phyloP scores from a whole-genome alignment of 2,113 vertebrate genomes.

The Hippoglossus stenolepis region DNA sequence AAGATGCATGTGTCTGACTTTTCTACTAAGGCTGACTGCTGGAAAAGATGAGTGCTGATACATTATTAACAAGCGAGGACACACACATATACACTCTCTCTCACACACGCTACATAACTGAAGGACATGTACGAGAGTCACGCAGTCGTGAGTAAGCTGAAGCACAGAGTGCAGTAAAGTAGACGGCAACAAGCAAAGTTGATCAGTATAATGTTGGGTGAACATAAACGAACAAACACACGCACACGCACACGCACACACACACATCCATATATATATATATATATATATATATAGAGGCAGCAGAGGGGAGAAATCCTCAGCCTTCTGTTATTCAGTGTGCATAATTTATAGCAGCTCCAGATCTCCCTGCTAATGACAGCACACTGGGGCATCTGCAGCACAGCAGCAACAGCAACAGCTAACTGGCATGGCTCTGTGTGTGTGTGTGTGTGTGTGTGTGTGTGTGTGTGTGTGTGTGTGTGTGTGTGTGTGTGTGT shows the following conservation, averaged over 20 bases:
- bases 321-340: slow-evolving; percentile 79
- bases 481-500: slow-evolving; percentile 36
- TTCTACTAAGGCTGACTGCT: slow-evolving; percentile 69
- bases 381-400: slow-evolving; percentile 80
- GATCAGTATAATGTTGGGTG: slow-evolving; percentile 45
- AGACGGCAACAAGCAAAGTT: slow-evolving; percentile 26
- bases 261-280: neutral
- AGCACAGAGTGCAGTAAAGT: slow-evolving; percentile 4
- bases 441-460: slow-evolving; percentile 3
- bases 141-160: slow-evolving; percentile 31
- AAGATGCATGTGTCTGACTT: slow-evolving; percentile 69
- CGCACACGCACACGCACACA: slow-evolving; percentile 1
- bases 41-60: slow-evolving; percentile 66
- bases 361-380: slow-evolving; percentile 81
- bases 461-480: slow-evolving; percentile 13
- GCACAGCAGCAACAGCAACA: slow-evolving; percentile 75
- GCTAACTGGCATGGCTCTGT: slow-evolving; percentile 59
- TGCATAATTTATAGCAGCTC: slow-evolving; percentile 84
- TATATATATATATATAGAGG: neutral
- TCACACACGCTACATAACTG: slow-evolving; percentile 42
- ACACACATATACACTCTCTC: slow-evolving; percentile 48
- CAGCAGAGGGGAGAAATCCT: slow-evolving; percentile 73
- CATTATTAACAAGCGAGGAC: slow-evolving; percentile 75
- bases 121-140: slow-evolving; percentile 60
- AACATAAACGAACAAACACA: slow-evolving; percentile 23